Evolutionary conservation across 92 coral and sea anemone genomes (phyloP).

Genomic region (Pocillopora grandis): DNA sequence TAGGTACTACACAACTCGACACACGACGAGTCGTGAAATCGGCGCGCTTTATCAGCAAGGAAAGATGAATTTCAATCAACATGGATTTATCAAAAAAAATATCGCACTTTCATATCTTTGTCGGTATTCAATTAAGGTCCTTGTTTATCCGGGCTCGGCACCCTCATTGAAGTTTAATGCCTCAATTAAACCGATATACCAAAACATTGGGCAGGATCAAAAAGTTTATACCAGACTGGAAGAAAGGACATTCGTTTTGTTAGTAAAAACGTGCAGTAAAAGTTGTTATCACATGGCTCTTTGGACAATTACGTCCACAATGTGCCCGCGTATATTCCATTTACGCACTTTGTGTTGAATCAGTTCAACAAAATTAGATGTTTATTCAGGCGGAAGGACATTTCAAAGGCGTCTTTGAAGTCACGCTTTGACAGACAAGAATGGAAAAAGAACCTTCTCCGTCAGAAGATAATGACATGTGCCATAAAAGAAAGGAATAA

Average conservation of each 20-base stretch:
- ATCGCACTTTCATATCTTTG: constrained; percentile 26
- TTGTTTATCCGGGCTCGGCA: constrained; percentile 23
- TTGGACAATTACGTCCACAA: constrained; percentile 18
- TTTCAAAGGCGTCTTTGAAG: constrained; percentile 43
- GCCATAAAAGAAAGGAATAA: constrained; percentile 10
- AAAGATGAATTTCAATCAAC: constrained; percentile 36
- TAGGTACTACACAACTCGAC: constrained; percentile 3
- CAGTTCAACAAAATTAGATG: constrained; percentile 39
- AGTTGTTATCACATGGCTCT: constrained; percentile 16
- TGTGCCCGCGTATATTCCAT: constrained; percentile 21
- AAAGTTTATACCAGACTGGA: neutral
- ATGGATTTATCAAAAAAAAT: constrained; percentile 36
- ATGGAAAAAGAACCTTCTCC: constrained; percentile 2
- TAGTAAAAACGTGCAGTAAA: neutral
- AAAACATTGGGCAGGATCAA: constrained; percentile 23
- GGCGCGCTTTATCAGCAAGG: constrained; percentile 27
- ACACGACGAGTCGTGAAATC: constrained; percentile 18
- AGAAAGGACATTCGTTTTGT: neutral
- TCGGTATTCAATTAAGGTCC: constrained; percentile 43
- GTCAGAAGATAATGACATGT: constrained; percentile 14
- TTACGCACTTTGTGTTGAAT: constrained; percentile 21
- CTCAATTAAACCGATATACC: constrained; percentile 27
- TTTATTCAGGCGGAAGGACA: constrained; percentile 48
- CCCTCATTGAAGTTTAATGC: constrained; percentile 32
- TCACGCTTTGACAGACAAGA: constrained; percentile 46